Evolutionary conservation across 2,888 invertebrate species (phyloP).

Genomic region (Parapristionchus giblindavisi): DNA sequence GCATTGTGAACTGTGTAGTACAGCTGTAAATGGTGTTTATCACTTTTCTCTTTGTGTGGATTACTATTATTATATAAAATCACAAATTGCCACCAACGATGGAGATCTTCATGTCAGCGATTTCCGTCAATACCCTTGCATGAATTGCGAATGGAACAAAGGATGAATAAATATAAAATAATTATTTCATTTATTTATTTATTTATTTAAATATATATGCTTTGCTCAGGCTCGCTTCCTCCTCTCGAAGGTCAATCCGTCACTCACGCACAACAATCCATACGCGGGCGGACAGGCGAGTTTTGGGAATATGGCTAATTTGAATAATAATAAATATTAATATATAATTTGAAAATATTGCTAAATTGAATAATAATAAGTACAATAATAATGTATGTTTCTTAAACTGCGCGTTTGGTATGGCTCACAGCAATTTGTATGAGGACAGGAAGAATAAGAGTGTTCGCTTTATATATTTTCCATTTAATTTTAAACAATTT

Average conservation of each 20-base stretch:
- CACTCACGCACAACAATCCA: conserved; percentile 95
- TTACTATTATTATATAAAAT: too few species aligned
- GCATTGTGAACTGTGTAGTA: too few species aligned
- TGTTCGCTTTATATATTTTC: too few species aligned
- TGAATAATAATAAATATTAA: not conserved
- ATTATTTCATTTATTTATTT: not conserved
- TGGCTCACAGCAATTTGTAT: too few species aligned
- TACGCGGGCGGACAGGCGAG: conserved; percentile 71
- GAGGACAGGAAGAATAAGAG: too few species aligned
- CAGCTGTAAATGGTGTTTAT: too few species aligned
- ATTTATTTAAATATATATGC: not conserved
- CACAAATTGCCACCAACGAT: not conserved
- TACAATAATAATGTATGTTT: too few species aligned
- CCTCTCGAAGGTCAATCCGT: conserved; percentile 98
- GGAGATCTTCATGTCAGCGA: not conserved
- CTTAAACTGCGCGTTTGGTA: too few species aligned
- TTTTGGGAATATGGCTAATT: not conserved
- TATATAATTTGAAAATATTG: conserved; percentile 4
- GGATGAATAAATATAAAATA: not conserved
- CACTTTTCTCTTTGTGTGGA: too few species aligned
- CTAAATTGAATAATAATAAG: too few species aligned
- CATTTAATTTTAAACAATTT: too few species aligned
- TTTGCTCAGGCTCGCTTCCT: conserved; percentile 88
- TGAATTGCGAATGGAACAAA: not conserved
- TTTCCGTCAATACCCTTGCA: not conserved